Evolutionary conservation across 92 coral and sea anemone genomes (phyloP).

Genomic region (Siderastrea radians): DNA sequence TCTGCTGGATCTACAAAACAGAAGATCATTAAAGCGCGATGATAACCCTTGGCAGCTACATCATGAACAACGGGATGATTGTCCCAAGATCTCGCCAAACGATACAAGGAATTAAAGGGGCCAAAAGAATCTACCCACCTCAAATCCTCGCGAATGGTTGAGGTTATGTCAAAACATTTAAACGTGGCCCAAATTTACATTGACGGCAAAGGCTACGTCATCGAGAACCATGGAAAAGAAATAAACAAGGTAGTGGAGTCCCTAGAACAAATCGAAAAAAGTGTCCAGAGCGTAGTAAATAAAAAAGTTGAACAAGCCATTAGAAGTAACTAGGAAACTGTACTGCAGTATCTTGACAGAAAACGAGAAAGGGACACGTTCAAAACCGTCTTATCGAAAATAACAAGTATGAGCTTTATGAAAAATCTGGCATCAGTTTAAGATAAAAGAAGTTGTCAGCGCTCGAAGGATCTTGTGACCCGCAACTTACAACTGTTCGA

Average conservation of each 20-base stretch:
- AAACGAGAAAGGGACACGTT: neutral
- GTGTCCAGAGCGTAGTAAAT: neutral
- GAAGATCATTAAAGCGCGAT: conserved; percentile 46
- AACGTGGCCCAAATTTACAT: neutral
- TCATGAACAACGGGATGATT: conserved; percentile 53
- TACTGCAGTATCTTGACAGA: neutral
- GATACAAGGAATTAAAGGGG: conserved; percentile 21
- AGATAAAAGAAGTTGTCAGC: conserved; percentile 18
- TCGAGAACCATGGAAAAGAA: conserved; percentile 32
- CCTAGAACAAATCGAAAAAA: conserved; percentile 6
- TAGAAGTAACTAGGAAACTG: neutral
- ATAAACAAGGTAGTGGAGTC: conserved; percentile 5
- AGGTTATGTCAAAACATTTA: neutral
- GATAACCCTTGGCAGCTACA: conserved; percentile 42
- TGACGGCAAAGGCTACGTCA: conserved; percentile 30
- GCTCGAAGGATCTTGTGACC: neutral
- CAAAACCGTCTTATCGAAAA: conserved; percentile 16
- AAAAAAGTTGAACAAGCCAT: neutral
- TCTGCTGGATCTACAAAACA: conserved; percentile 25
- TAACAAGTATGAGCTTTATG: conserved; percentile 7
- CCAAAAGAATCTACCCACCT: neutral
- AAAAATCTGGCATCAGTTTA: neutral
- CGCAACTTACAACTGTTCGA: conserved; percentile 1
- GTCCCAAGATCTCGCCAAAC: conserved; percentile 49
- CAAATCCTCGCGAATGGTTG: neutral